Percentiles rank a stretch among this genome's conserved stretches.
phyloP scores from a whole-genome alignment of 2,888 invertebrate species.

The Syrista parreyssii region DNA sequence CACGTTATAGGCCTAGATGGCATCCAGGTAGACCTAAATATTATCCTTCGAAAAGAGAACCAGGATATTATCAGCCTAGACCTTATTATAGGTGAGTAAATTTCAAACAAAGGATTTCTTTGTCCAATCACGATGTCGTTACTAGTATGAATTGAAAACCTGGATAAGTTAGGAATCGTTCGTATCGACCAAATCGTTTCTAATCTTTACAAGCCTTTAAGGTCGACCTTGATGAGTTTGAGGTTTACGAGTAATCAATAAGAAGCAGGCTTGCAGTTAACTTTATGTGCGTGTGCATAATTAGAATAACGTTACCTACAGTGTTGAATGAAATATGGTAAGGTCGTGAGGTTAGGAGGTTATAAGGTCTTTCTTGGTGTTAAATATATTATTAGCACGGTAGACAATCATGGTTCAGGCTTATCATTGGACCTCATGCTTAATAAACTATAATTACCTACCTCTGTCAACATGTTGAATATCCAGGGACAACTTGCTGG shows the following conservation, averaged over 20 bases:
- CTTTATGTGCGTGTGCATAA: background rate
- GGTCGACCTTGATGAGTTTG: background rate
- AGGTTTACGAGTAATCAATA: background rate
- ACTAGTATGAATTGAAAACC: background rate
- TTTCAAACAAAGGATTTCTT: background rate
- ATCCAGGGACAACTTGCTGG: background rate
- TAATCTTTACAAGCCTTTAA: background rate
- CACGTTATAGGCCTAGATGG: constrained; percentile 35
- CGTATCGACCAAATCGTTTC: background rate
- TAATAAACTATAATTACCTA: background rate
- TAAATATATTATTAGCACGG: background rate
- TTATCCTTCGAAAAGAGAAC: constrained; percentile 33
- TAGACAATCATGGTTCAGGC: background rate
- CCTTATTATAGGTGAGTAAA: constrained; percentile 33
- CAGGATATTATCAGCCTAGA: constrained; percentile 27
- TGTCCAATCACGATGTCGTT: background rate
- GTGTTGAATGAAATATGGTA: background rate
- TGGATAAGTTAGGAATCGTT: no score
- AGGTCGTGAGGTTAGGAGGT: background rate
- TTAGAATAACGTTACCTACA: background rate
- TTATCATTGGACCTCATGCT: background rate
- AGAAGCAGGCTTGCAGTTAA: background rate
- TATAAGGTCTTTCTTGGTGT: background rate
- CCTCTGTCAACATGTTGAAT: background rate
- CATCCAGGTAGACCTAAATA: constrained; percentile 32